phyloP scores from a whole-genome alignment of 1,140 invertebrate species.

The Nymphalis io region DNA sequence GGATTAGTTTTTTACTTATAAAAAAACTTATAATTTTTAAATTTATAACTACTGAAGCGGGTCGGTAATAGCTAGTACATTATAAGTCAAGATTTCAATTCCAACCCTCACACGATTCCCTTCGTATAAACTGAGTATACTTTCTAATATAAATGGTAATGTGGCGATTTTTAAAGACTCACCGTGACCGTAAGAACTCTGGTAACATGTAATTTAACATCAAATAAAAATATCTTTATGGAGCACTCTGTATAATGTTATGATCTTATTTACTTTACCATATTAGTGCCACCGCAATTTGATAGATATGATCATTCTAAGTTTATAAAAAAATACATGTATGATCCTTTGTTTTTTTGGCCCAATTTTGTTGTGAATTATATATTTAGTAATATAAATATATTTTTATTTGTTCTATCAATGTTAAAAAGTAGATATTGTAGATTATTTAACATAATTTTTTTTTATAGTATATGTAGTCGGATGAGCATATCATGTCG shows the following conservation, averaged over 20 bases:
- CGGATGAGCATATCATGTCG: too few species aligned
- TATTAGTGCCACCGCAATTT: conserved; percentile 13
- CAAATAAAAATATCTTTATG: conserved; percentile 44
- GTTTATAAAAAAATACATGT: too few species aligned
- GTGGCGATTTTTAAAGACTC: conserved; percentile 50
- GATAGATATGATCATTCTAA: neutral
- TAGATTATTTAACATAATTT: too few species aligned
- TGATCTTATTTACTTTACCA: conserved; percentile 25
- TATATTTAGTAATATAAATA: too few species aligned
- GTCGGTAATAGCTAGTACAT: neutral
- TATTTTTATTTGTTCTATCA: too few species aligned
- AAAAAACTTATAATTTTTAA: neutral
- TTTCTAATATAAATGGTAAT: conserved; percentile 75
- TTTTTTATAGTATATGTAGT: too few species aligned
- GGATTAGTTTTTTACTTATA: neutral
- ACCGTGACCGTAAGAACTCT: conserved; percentile 40
- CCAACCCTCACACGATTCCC: conserved; percentile 6
- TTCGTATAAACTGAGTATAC: conserved; percentile 48
- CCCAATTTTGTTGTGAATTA: too few species aligned
- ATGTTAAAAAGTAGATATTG: too few species aligned
- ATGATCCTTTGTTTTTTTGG: too few species aligned
- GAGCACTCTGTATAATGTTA: conserved; percentile 30
- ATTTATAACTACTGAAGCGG: too few species aligned
- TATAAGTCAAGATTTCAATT: conserved; percentile 24
- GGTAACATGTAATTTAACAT: conserved; percentile 41